These are phyloP conservation scores for Andrena hattorfiana DNA, from an alignment of 2,888 invertebrate genomes.

Conservation along the genomic window DNA sequence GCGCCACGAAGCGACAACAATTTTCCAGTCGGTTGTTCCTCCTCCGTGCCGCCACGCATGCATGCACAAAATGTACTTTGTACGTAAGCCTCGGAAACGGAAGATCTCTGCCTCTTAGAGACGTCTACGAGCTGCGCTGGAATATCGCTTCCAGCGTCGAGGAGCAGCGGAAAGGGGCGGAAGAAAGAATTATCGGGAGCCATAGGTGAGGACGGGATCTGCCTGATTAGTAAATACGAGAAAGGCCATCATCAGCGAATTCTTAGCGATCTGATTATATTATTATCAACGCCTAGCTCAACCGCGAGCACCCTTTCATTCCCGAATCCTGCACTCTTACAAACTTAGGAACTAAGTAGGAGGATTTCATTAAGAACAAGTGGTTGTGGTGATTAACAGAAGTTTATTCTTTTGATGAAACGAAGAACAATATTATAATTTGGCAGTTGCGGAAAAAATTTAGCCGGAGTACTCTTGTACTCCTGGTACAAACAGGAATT, in stretches of 20 bases:
- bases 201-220: conserved; percentile 14
- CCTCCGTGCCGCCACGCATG: conserved; percentile 60
- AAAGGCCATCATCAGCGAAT: conserved; percentile 67
- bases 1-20: conserved; percentile 69
- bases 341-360: too few species aligned
- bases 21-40: conserved; percentile 72
- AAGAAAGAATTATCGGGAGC: conserved; percentile 57
- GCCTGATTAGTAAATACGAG: conserved; percentile 69
- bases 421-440: too few species aligned
- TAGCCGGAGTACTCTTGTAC: too few species aligned
- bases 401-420: too few species aligned
- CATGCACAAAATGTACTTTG: conserved; percentile 69
- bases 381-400: too few species aligned
- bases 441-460: background rate
- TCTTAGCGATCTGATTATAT: conserved; percentile 66
- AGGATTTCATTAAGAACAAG: too few species aligned
- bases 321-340: background rate
- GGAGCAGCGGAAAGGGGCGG: conserved; percentile 31
- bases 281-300: conserved; percentile 63
- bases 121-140: conserved; percentile 28
- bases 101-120: conserved; percentile 53
- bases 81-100: conserved; percentile 67
- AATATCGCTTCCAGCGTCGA: conserved; percentile 31
- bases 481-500: background rate
- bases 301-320: conserved; percentile 2